These are phyloP conservation scores for Pandemis heparana DNA, from an alignment of 2,888 invertebrate species.

Conservation along the genomic window DNA sequence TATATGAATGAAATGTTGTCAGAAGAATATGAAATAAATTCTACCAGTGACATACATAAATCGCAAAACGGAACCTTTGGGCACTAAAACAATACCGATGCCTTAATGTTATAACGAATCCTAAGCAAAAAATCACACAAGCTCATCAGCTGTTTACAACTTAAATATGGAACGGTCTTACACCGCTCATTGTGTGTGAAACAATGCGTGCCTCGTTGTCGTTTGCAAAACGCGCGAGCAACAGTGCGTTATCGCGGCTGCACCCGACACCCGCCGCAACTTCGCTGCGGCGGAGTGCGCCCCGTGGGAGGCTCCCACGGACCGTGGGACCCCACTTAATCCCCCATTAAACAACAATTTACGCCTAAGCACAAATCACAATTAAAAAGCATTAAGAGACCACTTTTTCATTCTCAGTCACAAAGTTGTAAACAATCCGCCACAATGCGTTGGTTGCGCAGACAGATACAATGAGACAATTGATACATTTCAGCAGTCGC, in stretches of 20 bases:
- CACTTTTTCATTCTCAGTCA: conserved; percentile 16
- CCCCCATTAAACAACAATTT: conserved; percentile 73
- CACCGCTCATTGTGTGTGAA: conserved; percentile 54
- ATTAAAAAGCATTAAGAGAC: conserved; percentile 44
- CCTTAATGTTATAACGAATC: not conserved
- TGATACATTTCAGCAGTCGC: conserved; percentile 3
- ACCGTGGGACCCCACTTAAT: conserved; percentile 59
- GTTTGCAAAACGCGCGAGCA: conserved; percentile 57
- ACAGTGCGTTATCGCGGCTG: conserved; percentile 63
- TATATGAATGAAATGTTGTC: too few relatives aligned
- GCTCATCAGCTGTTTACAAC: conserved; percentile 25
- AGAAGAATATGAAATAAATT: too few relatives aligned
- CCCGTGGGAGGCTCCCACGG: conserved; percentile 80
- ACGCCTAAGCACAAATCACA: conserved; percentile 58
- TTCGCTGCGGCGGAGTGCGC: conserved; percentile 65
- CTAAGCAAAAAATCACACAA: conserved; percentile 11
- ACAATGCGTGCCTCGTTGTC: conserved; percentile 63
- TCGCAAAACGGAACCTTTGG: not conserved
- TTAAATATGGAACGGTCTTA: conserved; percentile 38
- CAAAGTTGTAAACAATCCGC: conserved; percentile 26
- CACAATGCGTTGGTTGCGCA: conserved; percentile 6
- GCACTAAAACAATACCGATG: not conserved
- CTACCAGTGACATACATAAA: not conserved
- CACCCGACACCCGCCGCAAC: conserved; percentile 1
- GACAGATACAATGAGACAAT: conserved; percentile 14